phyloP scores from a whole-genome alignment of 2,797 vertebrate genomes.

The Margarornis squamiger region DNA sequence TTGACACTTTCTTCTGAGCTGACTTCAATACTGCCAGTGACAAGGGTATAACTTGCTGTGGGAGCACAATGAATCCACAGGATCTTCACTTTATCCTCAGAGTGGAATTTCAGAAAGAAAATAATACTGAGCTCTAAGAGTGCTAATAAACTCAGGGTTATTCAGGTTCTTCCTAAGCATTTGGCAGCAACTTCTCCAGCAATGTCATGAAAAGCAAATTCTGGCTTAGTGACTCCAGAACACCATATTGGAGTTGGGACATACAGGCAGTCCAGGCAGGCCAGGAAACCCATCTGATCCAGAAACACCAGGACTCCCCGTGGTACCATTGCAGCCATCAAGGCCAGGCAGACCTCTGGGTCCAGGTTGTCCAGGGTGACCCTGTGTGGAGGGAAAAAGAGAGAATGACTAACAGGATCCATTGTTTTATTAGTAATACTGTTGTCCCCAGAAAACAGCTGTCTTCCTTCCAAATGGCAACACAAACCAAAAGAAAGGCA shows the following conservation, averaged over 20 bases:
- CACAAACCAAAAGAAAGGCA: not conserved
- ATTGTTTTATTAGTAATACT: not conserved
- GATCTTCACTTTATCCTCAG: not conserved
- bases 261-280: conserved; percentile 78
- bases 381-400: conserved; percentile 74
- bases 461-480: not conserved
- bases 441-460: not conserved
- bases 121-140: not conserved
- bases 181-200: not conserved
- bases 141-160: not conserved
- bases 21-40: not conserved
- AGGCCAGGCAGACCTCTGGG: conserved; percentile 82
- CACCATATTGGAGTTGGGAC: not conserved
- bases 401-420: not conserved
- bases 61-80: not conserved
- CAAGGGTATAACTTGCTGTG: not conserved
- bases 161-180: not conserved
- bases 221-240: not conserved
- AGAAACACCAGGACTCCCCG: conserved; percentile 74
- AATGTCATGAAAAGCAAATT: not conserved
- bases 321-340: conserved; percentile 91
- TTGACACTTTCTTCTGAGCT: not conserved
- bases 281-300: conserved; percentile 77
- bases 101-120: not conserved
- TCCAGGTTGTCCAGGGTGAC: conserved; percentile 88